Base-by-base conservation (phyloP, 2,113 vertebrate species). In the Neolamprologus ventralis region DNA sequence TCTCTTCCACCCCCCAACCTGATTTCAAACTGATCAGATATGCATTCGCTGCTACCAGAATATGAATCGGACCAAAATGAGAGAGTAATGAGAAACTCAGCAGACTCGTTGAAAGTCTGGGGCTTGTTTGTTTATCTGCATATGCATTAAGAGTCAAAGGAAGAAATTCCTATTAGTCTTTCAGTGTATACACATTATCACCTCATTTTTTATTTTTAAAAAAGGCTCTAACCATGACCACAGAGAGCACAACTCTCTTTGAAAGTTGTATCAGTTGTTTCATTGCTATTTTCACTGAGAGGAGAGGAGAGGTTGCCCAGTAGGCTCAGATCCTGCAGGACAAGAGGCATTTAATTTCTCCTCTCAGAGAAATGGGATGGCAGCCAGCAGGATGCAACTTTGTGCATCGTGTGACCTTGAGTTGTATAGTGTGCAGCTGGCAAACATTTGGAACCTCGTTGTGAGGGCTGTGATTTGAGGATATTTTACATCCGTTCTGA, bases 331-430 rank as follows among this genome's bases (percentile, higher is more conserved):
- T 87, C 80, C 83, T 84, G 86, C 21, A 23, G 80, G 60, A 92
- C 68, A 65, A 75, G 33, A 86, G 81, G 16, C 37, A 16, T 91
- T 92, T 87, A 2, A 80, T 87, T 84, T 91, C 80, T 75, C 11
- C 49, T 35, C 87, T 42, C 63, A 10, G 78, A 84, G 60, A 86
- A 40, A 75, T 82, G 85, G 91, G 86, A 87, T 12, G 26, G 33
- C 60, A 53, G 86, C 88, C 88, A 92, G 80, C 37, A 65, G 54
- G 73, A 80, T 80, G 87, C 51, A 80, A 81, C 75, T 80, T 81
- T 84, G 68, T 88, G 79, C 40, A 73, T 83, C 58, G 85, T 85
- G 63, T 91, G 90, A 93, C 93, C 88, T 94, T 91, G 57, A 83
- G 80, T 78, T 85, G 45, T 86, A 51, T 19, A 23, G 78, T 16